A percentile compares a stretch with the other conserved stretches of the same genome.
These are phyloP conservation scores for Phalera bucephala DNA, from an alignment of 2,888 invertebrate species.

Conservation along the genomic window DNA sequence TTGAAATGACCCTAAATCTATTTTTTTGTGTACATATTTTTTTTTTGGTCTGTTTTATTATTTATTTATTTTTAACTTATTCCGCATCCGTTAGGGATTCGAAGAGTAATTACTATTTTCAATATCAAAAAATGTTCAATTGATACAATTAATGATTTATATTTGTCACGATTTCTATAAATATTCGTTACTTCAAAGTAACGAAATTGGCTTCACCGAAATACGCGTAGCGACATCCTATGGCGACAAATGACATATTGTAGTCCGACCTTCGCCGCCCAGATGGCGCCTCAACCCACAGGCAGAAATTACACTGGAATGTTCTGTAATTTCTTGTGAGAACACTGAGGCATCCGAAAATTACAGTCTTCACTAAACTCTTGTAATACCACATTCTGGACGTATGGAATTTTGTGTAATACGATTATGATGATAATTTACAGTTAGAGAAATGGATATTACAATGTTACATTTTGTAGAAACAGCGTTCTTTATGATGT, in stretches of 20 bases:
- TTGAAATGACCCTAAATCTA: too few species aligned
- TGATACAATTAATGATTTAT: too few species aligned
- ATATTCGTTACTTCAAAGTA: too few species aligned
- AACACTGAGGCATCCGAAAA: conserved; percentile 31
- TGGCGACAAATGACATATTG: conserved; percentile 66
- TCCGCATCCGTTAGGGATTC: too few species aligned
- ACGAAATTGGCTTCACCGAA: too few species aligned
- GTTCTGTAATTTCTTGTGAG: conserved; percentile 31
- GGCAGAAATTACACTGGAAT: conserved; percentile 25
- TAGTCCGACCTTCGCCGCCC: conserved; percentile 43
- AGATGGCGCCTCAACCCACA: conserved; percentile 61
- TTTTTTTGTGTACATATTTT: too few species aligned
- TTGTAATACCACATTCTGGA: conserved; percentile 16
- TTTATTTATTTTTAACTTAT: too few species aligned
- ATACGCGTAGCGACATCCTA: conserved; percentile 73
- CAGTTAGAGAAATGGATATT: neutral
- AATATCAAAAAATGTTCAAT: too few species aligned
- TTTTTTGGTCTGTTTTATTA: too few species aligned
- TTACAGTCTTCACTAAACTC: conserved; percentile 29
- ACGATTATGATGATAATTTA: neutral
- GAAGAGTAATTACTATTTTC: too few species aligned
- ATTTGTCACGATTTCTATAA: too few species aligned
- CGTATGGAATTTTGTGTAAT: neutral
- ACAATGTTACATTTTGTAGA: neutral
- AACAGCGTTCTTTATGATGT: too few species aligned